Conservation (phyloP, 2,797 vertebrate species). For the Sebastes minor region DNA sequence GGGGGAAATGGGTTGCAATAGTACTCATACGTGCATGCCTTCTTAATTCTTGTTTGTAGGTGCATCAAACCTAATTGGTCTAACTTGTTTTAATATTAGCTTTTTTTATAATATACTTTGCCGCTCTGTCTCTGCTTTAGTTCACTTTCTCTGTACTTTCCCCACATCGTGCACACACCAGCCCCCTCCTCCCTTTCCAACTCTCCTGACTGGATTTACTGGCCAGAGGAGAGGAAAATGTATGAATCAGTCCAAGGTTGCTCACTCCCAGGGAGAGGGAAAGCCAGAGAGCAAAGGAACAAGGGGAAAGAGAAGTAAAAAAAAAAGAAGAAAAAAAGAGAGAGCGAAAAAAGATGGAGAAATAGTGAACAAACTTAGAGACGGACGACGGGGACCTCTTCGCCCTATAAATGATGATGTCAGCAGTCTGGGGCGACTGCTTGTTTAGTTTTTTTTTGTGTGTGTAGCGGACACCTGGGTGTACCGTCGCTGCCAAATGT, state of each 20-base stretch:
- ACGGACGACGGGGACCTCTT: constrained; percentile 30
- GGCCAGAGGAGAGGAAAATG: constrained; percentile 81
- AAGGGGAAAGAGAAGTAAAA: constrained; percentile 15
- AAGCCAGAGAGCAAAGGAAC: constrained; percentile 58
- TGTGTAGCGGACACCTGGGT: constrained; percentile 48
- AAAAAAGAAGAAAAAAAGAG: background rate
- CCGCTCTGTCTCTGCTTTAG: background rate
- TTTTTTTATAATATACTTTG: background rate
- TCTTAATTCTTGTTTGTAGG: background rate
- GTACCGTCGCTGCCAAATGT: constrained; percentile 25
- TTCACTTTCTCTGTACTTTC: constrained; percentile 44
- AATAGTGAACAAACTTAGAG: constrained; percentile 28
- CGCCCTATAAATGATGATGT: constrained; percentile 66
- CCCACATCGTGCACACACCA: constrained; percentile 36
- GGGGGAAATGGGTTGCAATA: background rate
- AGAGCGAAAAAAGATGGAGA: constrained; percentile 25
- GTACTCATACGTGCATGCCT: background rate
- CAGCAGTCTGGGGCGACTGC: constrained; percentile 54
- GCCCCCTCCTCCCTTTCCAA: constrained; percentile 27
- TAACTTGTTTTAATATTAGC: background rate
- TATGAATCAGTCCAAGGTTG: constrained; percentile 78
- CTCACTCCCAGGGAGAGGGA: constrained; percentile 68
- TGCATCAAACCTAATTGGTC: background rate
- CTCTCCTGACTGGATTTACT: constrained; percentile 73
- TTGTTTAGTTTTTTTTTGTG: constrained; percentile 35